Evolutionary conservation across 2,797 vertebrate species (phyloP), one percentile per base, ranked within the genome.

Genomic region (Hirundo rustica): DNA sequence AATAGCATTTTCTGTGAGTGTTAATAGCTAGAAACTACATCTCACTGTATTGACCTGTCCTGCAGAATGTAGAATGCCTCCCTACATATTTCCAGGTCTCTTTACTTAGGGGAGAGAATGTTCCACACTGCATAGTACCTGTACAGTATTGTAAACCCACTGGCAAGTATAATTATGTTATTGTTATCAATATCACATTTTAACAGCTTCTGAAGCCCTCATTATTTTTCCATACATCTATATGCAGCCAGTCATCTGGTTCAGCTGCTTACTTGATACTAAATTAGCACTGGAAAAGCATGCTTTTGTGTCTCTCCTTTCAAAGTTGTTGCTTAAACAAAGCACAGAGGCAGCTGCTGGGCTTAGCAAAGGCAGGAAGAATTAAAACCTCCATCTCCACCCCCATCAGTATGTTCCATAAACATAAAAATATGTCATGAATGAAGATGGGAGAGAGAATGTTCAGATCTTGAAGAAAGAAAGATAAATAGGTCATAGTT

Each of bases 231-330:
- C 26, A n/a, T 53, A 25, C 13, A 36, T 64, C 40, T 89, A 34
- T 57, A 72, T 42, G 26, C 47, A 88, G 36, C 5, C 44, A 88
- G 57, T 86, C 50, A 57, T 45, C 20, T 85, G 34, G 3, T 81
- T 94, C 64, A 84, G 36, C 47, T 74, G 20, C 42, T 89, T 92
- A 25, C 32, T 60, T 65, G 15, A 23, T 85, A 72, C 19, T 74
- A 89, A 95, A 89, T 81, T 71, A 96, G 84, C 29, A 62, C 21
- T 65, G 58, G 50, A 89, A 95, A 83, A 74, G 7, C 48, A 50
- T 32, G 21, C 17, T 51, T n/a, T 29, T 20, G 18, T 85, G 58
- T 32, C 25, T 94, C 34, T 72, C 22, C 19, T 86, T 95, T 68
- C 21, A 58, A 80, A 94, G 13, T 9, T 86, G 40, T 40, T 86